Conservation (phyloP, 2,113 vertebrate genomes). For the Dipodomys ordii region DNA sequence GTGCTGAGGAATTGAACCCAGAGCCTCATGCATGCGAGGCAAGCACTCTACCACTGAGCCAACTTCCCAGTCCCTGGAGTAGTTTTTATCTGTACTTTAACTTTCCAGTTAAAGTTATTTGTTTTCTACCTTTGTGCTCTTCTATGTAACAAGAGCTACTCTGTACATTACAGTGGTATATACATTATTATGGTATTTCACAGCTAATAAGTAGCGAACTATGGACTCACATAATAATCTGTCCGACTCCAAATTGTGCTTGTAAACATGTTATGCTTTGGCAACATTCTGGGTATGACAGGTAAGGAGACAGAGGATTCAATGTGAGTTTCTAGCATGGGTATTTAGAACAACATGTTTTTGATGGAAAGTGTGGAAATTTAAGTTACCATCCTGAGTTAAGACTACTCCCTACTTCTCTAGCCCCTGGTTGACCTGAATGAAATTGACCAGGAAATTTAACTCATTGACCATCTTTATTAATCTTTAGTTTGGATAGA, state of each 20-base stretch:
- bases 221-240: neutral
- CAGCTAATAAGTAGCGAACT: constrained; percentile 6
- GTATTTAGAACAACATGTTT: neutral
- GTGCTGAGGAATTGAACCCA: too few relatives aligned
- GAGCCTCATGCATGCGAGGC: too few relatives aligned
- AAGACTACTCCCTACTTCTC: neutral
- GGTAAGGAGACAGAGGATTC: constrained; percentile 27
- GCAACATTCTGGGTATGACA: neutral
- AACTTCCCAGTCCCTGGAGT: neutral
- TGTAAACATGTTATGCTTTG: neutral
- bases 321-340: neutral
- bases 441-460: neutral
- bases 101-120: neutral
- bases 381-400: neutral
- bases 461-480: neutral
- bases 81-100: neutral
- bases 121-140: neutral
- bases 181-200: neutral
- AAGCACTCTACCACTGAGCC: too few relatives aligned
- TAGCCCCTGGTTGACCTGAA: neutral
- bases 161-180: neutral
- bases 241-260: constrained; percentile 25
- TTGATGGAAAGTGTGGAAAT: neutral
- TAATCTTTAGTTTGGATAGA: neutral
- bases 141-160: neutral